phyloP scores from a whole-genome alignment of 1,140 invertebrate genomes.

The Proctacanthus coquilletti region DNA sequence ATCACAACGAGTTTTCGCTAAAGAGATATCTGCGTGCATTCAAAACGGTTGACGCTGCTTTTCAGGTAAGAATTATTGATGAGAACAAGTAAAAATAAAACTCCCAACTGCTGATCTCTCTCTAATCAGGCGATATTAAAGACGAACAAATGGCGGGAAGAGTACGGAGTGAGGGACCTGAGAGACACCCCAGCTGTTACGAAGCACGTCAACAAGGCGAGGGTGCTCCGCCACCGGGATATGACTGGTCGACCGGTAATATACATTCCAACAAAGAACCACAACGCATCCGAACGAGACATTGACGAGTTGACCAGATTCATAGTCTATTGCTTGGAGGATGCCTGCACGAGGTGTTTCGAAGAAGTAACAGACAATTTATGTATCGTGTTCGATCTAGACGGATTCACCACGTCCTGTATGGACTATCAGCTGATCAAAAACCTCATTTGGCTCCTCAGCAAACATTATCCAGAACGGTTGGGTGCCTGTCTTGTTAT shows the following conservation, averaged over 20 bases:
- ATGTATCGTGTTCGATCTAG: constrained; percentile 60
- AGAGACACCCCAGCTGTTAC: constrained; percentile 42
- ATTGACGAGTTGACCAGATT: constrained; percentile 60
- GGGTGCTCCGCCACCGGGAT: constrained; percentile 50
- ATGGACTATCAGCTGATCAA: constrained; percentile 66
- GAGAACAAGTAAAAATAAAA: background rate
- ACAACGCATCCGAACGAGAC: constrained; percentile 50
- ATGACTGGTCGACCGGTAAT: constrained; percentile 52
- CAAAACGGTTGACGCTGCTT: constrained; percentile 50
- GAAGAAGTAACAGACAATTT: constrained; percentile 63
- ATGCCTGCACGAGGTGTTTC: constrained; percentile 57
- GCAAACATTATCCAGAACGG: constrained; percentile 58
- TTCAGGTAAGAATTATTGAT: constrained; percentile 48
- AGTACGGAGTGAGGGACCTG: constrained; percentile 46
- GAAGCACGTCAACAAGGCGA: constrained; percentile 45
- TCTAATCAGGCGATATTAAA: constrained; percentile 57
- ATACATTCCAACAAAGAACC: constrained; percentile 60
- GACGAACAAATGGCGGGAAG: constrained; percentile 59
- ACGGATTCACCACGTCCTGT: constrained; percentile 50
- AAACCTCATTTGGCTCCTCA: constrained; percentile 58
- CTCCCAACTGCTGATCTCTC: constrained; percentile 1
- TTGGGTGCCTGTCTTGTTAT: constrained; percentile 54
- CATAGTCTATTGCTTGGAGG: constrained; percentile 58
- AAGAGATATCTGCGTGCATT: constrained; percentile 52
- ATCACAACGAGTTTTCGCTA: constrained; percentile 55